Percentiles rank a stretch among this genome's conserved stretches.
Evolutionary conservation across 2,888 invertebrate genomes (phyloP).

Genomic region (Harpagoxenus sublaevis): DNA sequence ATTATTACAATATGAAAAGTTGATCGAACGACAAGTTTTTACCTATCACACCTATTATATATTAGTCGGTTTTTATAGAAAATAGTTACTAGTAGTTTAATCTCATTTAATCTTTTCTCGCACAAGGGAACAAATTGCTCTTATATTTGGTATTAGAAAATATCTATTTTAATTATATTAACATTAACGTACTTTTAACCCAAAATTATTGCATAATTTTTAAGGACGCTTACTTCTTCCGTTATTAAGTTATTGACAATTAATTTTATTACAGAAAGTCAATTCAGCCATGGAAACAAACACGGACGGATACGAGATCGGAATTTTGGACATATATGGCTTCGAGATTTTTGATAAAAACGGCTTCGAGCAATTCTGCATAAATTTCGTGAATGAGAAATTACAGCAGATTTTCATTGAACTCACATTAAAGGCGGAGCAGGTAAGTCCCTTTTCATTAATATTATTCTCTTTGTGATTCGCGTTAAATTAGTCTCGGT

Average conservation of each 20-base stretch:
- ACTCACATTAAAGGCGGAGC: constrained; percentile 90
- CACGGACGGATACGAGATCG: constrained; percentile 87
- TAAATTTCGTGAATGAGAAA: constrained; percentile 91
- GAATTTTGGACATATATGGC: constrained; percentile 91
- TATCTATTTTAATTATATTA: background rate
- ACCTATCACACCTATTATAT: no score
- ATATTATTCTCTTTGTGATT: constrained; percentile 15
- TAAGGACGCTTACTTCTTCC: background rate
- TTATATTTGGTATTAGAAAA: background rate
- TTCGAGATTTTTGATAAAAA: constrained; percentile 91
- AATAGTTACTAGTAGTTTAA: background rate
- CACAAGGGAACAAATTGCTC: background rate
- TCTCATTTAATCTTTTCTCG: background rate
- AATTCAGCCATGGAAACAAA: constrained; percentile 89
- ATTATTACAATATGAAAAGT: background rate
- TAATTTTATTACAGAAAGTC: constrained; percentile 86
- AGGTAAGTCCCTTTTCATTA: constrained; percentile 85
- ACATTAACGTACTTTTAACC: background rate
- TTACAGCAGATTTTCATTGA: constrained; percentile 92
- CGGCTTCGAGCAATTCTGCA: constrained; percentile 91
- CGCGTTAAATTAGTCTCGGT: background rate
- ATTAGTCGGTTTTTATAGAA: background rate
- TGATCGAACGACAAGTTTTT: background rate
- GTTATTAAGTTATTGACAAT: background rate
- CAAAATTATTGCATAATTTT: background rate